A percentile compares a stretch with the other conserved stretches of the same genome.
Evolutionary conservation across 1,140 invertebrate genomes (phyloP).

Genomic region (Streblospio benedicti): DNA sequence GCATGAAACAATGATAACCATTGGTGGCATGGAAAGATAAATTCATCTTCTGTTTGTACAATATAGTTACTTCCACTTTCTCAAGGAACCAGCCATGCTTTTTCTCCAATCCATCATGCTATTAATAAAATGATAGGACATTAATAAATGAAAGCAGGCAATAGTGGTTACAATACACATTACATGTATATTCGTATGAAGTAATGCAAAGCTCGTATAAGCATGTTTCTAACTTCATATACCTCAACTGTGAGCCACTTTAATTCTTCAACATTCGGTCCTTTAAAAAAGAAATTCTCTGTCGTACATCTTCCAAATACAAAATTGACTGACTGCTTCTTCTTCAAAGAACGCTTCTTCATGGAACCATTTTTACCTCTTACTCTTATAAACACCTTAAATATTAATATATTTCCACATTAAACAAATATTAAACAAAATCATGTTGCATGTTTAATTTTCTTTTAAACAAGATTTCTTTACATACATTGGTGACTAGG

Average conservation of each 20-base stretch:
- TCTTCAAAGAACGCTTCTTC: conserved; percentile 33
- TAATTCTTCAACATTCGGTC: conserved; percentile 38
- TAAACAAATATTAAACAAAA: background rate
- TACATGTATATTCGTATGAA: too few species aligned
- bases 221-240: too few species aligned
- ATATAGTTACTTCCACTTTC: conserved; percentile 42
- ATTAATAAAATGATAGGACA: conserved; percentile 15
- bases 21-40: conserved; percentile 41
- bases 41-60: conserved; percentile 36
- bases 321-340: conserved; percentile 35
- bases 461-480: too few species aligned
- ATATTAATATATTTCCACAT: background rate
- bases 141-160: too few species aligned
- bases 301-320: conserved; percentile 38
- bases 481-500: too few species aligned
- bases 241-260: conserved; percentile 41
- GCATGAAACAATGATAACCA: conserved; percentile 43
- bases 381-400: conserved; percentile 33
- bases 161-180: too few species aligned
- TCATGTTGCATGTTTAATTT: too few species aligned
- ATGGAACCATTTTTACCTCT: conserved; percentile 36
- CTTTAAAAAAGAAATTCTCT: conserved; percentile 38
- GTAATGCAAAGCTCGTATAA: too few species aligned
- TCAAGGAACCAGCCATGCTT: conserved; percentile 44
- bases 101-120: conserved; percentile 40